phyloP scores from a whole-genome alignment of 2,113 vertebrate species.

The Brachyistius frenatus region DNA sequence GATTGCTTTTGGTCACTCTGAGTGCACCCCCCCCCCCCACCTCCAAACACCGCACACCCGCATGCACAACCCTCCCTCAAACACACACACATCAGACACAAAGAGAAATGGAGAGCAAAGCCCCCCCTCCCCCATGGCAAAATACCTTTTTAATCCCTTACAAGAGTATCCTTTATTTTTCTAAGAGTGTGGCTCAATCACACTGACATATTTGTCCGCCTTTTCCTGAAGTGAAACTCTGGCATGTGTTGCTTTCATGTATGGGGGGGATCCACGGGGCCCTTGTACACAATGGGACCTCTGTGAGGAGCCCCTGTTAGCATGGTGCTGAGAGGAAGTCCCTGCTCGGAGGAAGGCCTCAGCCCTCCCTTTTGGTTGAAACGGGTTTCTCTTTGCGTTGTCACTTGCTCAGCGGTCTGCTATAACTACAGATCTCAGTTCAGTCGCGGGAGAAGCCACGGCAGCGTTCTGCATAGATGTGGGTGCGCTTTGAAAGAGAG shows the following conservation, averaged over 20 bases:
- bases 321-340: conserved; percentile 80
- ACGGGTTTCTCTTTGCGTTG: conserved; percentile 54
- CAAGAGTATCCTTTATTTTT: conserved; percentile 73
- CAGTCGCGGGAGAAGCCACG: not conserved
- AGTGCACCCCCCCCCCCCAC: conserved; percentile 60
- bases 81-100: conserved; percentile 56
- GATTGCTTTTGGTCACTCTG: conserved; percentile 83
- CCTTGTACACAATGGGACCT: conserved; percentile 83
- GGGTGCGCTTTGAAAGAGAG: not conserved
- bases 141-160: conserved; percentile 69
- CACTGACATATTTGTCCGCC: conserved; percentile 80
- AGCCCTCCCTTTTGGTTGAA: conserved; percentile 48
- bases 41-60: conserved; percentile 40
- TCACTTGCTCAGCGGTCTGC: conserved; percentile 24
- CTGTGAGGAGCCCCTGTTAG: conserved; percentile 82
- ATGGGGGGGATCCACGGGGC: conserved; percentile 68
- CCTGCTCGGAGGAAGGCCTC: conserved; percentile 73
- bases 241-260: conserved; percentile 83
- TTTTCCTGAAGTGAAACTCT: conserved; percentile 80
- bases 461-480: not conserved
- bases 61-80: conserved; percentile 46
- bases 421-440: conserved; percentile 24
- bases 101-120: conserved; percentile 56
- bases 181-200: conserved; percentile 72
- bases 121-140: conserved; percentile 55